phyloP scores from a whole-genome alignment of 1,140 invertebrate species.

The Pomacea maculata region DNA sequence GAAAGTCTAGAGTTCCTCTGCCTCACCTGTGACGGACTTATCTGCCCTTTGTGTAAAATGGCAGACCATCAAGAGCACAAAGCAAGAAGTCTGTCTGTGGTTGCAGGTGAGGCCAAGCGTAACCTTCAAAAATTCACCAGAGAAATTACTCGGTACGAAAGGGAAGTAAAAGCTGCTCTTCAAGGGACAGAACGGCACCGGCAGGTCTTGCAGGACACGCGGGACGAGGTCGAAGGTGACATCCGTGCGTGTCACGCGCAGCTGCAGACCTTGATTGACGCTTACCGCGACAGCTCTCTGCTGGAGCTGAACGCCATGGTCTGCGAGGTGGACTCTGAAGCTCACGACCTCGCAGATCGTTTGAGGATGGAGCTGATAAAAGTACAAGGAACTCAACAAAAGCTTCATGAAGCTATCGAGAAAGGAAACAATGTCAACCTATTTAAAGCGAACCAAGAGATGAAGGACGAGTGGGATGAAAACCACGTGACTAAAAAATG shows the following conservation, averaged over 20 bases:
- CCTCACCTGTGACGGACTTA: not conserved
- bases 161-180: not conserved
- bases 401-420: no score
- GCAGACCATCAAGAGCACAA: constrained; percentile 7
- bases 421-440: no score
- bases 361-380: not conserved
- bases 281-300: constrained; percentile 6
- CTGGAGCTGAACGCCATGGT: constrained; percentile 14
- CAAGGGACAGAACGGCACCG: not conserved
- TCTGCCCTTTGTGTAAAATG: constrained; percentile 11
- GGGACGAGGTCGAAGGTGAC: not conserved
- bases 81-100: not conserved
- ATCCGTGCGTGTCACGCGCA: constrained; percentile 1
- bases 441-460: no score
- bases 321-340: not conserved
- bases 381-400: not conserved
- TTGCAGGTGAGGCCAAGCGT: not conserved
- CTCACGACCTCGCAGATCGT: not conserved
- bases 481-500: no score
- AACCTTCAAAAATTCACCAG: not conserved
- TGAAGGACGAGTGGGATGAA: no score
- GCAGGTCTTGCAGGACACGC: not conserved
- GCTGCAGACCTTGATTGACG: not conserved
- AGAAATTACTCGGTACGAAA: not conserved
- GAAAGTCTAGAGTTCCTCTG: not conserved